Base-by-base conservation (phyloP, 2,888 invertebrate species). In the Hypselothyrea guttata region DNA sequence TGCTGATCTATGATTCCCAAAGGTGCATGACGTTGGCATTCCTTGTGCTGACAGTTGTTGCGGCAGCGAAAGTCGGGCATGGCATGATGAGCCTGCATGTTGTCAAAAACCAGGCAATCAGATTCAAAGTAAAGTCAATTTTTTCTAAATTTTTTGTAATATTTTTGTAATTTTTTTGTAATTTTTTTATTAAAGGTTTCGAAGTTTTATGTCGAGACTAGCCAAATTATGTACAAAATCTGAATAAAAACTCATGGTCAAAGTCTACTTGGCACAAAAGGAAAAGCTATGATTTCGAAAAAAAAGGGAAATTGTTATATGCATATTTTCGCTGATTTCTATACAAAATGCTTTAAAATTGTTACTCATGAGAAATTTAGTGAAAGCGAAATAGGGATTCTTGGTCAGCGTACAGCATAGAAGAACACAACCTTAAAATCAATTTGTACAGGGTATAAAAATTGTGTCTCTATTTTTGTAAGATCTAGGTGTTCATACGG, bases 1-100 rank as follows among this genome's bases (percentile, higher is more conserved):
- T 83, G 78, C 41, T 86, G 87, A 42, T 88, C 87, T n/a, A 88
- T 54, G 7, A 88, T 49, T 3, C 88, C 88, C 31, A 88, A 53
- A 0, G 86, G 76, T 0, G 88, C 86, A 46, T 88, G 86, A 0
- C 83, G 66, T 49, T 88, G 88, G 52, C 88, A 88, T 57, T 88
- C 87, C 56, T 81, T 83, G 67, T 87, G 88, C 8, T 74, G 75
- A 58, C 88, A 88, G 12, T 70, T 86, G 37, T 71, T 75, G 40
- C 85, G 84, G 46, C 88, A 88, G 1, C 84, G 78, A 40, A 87
- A 87, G 34, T 84, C 73, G 1, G 86, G 79, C 74, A 87, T 76
- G 4, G 87, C 87, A 58, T 87, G 87, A 48, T 87, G 86, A 3
- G 86, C 86, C 67, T 84, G 84, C 86, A 86, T 86, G 15, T 48